Evolutionary conservation across 2,888 invertebrate species (phyloP).

Genomic region (Lasioglossum pauxillum): DNA sequence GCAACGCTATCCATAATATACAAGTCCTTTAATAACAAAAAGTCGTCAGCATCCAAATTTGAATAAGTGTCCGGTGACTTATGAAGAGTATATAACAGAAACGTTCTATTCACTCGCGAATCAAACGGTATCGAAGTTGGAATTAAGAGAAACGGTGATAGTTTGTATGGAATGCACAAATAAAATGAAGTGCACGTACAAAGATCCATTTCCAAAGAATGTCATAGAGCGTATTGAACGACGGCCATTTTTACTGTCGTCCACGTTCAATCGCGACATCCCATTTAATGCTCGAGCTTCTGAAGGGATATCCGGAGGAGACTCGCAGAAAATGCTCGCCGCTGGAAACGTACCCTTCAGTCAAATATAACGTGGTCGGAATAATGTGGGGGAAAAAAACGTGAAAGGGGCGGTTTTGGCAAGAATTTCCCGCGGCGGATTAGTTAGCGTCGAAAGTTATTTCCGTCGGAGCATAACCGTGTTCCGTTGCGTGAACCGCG

Average conservation of each 20-base stretch:
- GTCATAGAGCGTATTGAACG: background rate
- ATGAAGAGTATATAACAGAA: no score
- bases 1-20: no score
- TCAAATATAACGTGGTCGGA: slow-evolving; percentile 52
- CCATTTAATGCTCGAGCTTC: background rate
- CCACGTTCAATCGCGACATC: background rate
- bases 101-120: background rate
- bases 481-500: slow-evolving; percentile 28
- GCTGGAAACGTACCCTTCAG: slow-evolving; percentile 30
- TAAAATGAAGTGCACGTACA: background rate
- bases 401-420: slow-evolving; percentile 48
- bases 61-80: no score
- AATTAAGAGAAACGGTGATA: background rate
- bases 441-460: slow-evolving; percentile 55
- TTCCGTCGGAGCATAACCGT: slow-evolving; percentile 51
- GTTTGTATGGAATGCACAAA: background rate
- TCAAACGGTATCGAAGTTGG: background rate
- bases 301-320: background rate
- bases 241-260: background rate
- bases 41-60: no score
- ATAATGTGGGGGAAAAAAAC: slow-evolving; percentile 33
- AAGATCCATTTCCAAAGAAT: background rate
- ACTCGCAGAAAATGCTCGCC: background rate
- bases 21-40: no score
- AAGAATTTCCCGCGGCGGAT: slow-evolving; percentile 36